A percentile compares a stretch with the other conserved stretches of the same genome.
Conservation (phyloP, 2,888 invertebrate species). For the Pegoplata infirma region DNA sequence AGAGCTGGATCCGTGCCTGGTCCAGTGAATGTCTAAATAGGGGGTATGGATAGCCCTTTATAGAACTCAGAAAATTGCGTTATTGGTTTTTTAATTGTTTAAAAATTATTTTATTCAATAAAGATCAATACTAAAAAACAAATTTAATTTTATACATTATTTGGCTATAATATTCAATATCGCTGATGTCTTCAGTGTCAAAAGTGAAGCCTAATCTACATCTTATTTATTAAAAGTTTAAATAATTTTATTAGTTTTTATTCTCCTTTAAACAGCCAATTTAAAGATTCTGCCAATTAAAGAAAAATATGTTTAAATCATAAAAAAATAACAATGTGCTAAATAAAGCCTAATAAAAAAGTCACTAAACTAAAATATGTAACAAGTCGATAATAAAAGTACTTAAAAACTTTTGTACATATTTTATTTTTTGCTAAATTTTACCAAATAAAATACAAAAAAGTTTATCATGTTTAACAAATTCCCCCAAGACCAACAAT, state of each 20-base stretch:
- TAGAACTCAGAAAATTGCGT: no score
- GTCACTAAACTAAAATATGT: not conserved
- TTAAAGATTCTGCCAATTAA: not conserved
- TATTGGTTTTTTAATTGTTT: no score
- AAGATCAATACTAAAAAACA: no score
- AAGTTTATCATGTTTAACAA: constrained; percentile 15
- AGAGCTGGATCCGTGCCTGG: no score
- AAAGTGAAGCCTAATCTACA: no score
- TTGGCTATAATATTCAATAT: no score
- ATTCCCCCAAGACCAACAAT: constrained; percentile 8
- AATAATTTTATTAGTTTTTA: not conserved
- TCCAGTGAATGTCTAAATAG: no score
- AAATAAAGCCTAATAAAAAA: constrained; percentile 8
- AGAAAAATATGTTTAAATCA: not conserved
- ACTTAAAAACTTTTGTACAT: not conserved
- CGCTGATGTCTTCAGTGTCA: no score
- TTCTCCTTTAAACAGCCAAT: constrained; percentile 2
- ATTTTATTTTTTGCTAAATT: constrained; percentile 9
- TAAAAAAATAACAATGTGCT: constrained; percentile 2
- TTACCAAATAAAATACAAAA: not conserved
- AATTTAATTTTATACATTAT: no score
- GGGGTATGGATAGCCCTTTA: no score
- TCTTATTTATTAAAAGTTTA: no score
- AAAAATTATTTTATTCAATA: no score
- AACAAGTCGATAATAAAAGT: constrained; percentile 3